phyloP scores from a whole-genome alignment of 1,140 invertebrate species.

The Zaprionus vittiger region DNA sequence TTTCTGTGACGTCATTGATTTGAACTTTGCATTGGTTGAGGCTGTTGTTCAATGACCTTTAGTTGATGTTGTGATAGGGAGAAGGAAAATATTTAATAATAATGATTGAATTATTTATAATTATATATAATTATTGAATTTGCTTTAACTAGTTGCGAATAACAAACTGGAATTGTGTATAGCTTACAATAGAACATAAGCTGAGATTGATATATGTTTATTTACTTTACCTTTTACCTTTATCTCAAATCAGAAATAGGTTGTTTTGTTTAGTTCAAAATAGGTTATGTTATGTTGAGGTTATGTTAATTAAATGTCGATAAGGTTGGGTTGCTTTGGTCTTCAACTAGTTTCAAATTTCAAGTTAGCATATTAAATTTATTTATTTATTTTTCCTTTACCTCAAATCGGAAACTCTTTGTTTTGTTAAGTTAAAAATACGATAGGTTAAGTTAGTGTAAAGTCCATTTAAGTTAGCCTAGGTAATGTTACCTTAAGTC shows the following conservation, averaged over 20 bases:
- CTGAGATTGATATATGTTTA: neutral
- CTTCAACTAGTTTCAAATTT: too few relatives aligned
- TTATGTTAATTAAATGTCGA: too few relatives aligned
- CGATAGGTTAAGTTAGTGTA: rapidly evolving
- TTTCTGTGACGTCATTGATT: constrained; percentile 21
- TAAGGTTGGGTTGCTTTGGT: too few relatives aligned
- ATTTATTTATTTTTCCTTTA: too few relatives aligned
- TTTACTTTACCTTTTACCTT: neutral
- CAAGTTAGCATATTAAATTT: too few relatives aligned
- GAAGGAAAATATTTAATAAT: neutral
- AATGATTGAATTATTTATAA: neutral
- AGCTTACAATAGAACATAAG: neutral
- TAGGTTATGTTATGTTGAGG: too few relatives aligned
- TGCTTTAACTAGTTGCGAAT: neutral
- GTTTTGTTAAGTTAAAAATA: too few relatives aligned
- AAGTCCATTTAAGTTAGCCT: neutral
- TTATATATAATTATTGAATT: too few relatives aligned
- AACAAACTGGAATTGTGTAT: neutral
- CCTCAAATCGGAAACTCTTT: too few relatives aligned
- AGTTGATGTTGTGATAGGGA: neutral
- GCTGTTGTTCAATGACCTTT: neutral
- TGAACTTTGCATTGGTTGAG: neutral
- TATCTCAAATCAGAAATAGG: neutral
- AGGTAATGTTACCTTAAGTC: neutral
- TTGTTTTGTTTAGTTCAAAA: neutral